These are phyloP conservation scores for Sceloporus undulatus DNA, from an alignment of 2,113 vertebrate genomes.

Conservation along the genomic window DNA sequence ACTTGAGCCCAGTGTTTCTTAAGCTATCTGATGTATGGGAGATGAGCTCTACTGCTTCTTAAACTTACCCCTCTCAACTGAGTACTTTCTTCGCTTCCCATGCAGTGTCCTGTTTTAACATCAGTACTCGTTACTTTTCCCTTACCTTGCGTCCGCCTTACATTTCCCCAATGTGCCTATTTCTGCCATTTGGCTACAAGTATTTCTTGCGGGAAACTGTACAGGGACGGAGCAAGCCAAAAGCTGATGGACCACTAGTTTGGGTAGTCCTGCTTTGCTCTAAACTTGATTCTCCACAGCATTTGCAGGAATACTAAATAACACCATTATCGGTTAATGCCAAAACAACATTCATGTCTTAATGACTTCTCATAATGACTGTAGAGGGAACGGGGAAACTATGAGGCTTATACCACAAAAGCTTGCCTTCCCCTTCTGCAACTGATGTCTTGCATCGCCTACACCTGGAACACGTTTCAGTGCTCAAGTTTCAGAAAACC, in stretches of 20 bases:
- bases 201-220: not conserved
- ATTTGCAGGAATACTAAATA: not conserved
- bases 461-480: not conserved
- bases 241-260: no score
- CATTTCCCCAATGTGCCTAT: no score
- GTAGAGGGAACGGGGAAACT: no score
- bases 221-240: no score
- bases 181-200: not conserved
- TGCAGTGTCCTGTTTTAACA: no score
- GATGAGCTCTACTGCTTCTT: no score
- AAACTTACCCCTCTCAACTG: no score
- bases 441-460: not conserved
- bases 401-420: not conserved
- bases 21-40: not conserved
- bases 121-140: no score
- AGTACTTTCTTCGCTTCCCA: no score
- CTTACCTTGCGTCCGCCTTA: no score
- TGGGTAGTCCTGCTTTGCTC: no score
- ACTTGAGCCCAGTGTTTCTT: not conserved
- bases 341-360: not conserved
- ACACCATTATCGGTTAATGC: not conserved
- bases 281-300: not conserved
- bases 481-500: not conserved
- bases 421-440: not conserved
- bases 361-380: not conserved